These are phyloP conservation scores for Lepidurus couesii DNA, from an alignment of 1,140 invertebrate species.

Conservation along the genomic window DNA sequence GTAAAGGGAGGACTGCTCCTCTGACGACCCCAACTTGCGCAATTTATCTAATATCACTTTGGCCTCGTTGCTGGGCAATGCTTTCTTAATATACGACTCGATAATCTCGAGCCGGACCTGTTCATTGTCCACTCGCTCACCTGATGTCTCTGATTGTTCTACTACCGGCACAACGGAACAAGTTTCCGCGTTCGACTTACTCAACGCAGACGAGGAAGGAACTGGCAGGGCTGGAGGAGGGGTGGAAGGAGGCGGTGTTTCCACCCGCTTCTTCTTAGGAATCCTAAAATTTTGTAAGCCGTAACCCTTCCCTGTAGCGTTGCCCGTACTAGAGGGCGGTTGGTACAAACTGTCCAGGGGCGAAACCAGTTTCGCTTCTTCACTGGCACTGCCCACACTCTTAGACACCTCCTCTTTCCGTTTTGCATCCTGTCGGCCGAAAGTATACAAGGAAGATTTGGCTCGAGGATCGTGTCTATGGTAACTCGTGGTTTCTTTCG, in stretches of 20 bases:
- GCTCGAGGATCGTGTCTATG: neutral
- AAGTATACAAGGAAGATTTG: neutral
- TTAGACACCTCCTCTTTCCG: neutral
- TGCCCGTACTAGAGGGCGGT: conserved; percentile 43
- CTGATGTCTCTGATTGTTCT: neutral
- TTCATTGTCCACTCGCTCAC: neutral
- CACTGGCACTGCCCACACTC: neutral
- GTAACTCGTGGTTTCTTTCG: neutral
- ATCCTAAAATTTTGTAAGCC: conserved; percentile 59
- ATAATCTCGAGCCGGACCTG: conserved; percentile 29
- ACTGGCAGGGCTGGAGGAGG: conserved; percentile 22
- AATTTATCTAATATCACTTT: conserved; percentile 24
- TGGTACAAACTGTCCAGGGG: conserved; percentile 56
- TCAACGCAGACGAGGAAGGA: conserved; percentile 26
- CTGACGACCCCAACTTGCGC: neutral
- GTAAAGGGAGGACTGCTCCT: neutral
- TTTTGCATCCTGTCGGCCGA: neutral
- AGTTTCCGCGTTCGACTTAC: neutral
- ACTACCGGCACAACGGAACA: neutral
- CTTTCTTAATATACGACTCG: conserved; percentile 23
- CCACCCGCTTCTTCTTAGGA: conserved; percentile 53
- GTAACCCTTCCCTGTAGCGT: conserved; percentile 47
- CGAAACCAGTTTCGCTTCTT: conserved; percentile 38
- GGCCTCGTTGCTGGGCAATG: conserved; percentile 26
- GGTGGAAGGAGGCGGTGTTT: conserved; percentile 34